Percentiles rank a stretch among this genome's conserved stretches.
Conservation (phyloP, 2,888 invertebrate genomes). For the Clitarchus hookeri region DNA sequence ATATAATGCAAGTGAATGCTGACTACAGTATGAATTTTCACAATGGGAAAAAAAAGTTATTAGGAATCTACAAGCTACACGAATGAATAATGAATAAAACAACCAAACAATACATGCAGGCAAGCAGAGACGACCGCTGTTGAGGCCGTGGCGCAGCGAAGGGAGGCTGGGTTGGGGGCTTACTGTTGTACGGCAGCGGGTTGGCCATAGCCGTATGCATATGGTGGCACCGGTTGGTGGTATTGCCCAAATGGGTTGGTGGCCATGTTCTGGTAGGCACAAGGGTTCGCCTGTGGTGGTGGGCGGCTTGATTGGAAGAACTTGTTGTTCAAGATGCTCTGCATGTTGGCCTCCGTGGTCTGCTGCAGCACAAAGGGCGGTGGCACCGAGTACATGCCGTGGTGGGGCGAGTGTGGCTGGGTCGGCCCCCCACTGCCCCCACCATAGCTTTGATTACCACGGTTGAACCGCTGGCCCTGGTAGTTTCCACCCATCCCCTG, state of each 20-base stretch:
- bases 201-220: conserved; percentile 45
- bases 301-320: conserved; percentile 71
- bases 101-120: conserved; percentile 24
- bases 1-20: conserved; percentile 32
- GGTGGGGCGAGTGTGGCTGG: conserved; percentile 47
- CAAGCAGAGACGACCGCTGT: conserved; percentile 19
- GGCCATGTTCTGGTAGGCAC: conserved; percentile 67
- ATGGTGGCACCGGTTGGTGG: conserved; percentile 53
- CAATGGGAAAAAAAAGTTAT: not conserved
- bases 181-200: conserved; percentile 69
- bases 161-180: conserved; percentile 49
- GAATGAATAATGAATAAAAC: conserved; percentile 7
- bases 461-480: conserved; percentile 51
- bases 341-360: conserved; percentile 58
- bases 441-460: conserved; percentile 45
- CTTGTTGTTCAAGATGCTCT: conserved; percentile 68
- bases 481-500: conserved; percentile 45
- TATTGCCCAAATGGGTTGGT: conserved; percentile 58
- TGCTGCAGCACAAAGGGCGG: conserved; percentile 52
- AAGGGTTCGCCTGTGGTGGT: conserved; percentile 60
- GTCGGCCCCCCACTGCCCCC: conserved; percentile 45
- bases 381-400: conserved; percentile 56
- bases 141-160: conserved; percentile 28
- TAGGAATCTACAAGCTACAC: not conserved
- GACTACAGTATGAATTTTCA: conserved; percentile 5